These are phyloP conservation scores for Anoncus sp. DNA, from an alignment of 2,888 invertebrate genomes.

Conservation along the genomic window DNA sequence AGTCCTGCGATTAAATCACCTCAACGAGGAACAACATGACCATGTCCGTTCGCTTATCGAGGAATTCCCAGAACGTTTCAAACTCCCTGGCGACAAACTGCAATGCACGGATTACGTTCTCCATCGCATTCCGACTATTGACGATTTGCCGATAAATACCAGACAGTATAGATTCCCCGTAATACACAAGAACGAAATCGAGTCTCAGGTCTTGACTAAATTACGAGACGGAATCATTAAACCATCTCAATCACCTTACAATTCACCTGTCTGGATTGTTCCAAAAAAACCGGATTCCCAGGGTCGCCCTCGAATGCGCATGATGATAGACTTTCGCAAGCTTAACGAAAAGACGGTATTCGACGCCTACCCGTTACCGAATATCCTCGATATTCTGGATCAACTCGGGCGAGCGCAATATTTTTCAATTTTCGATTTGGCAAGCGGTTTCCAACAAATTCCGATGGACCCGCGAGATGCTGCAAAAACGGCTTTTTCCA, in stretches of 20 bases:
- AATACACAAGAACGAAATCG: too few species aligned
- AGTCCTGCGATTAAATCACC: slow-evolving; percentile 15
- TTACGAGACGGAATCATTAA: too few species aligned
- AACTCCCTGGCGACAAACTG: slow-evolving; percentile 53
- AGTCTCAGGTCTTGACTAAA: too few species aligned
- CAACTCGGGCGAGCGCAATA: background rate
- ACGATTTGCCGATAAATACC: too few species aligned
- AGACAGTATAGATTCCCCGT: too few species aligned
- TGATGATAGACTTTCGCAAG: too few species aligned
- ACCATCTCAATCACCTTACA: too few species aligned
- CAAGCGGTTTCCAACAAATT: background rate
- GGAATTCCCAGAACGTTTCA: slow-evolving; percentile 35
- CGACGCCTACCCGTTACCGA: background rate
- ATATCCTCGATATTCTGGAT: background rate
- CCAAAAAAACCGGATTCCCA: too few species aligned
- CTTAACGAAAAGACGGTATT: slow-evolving; percentile 39
- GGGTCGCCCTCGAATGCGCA: background rate
- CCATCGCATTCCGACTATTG: too few species aligned
- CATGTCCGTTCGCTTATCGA: slow-evolving; percentile 1
- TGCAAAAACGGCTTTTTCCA: background rate
- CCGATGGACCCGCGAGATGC: too few species aligned
- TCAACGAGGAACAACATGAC: slow-evolving; percentile 35
- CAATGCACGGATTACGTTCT: slow-evolving; percentile 11
- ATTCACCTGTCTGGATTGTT: too few species aligned
- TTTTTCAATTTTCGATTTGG: slow-evolving; percentile 28